Evolutionary conservation across 2,888 invertebrate species (phyloP), one percentile per base, ranked within the genome.

Genomic region (Caenorhabditis plicata): DNA sequence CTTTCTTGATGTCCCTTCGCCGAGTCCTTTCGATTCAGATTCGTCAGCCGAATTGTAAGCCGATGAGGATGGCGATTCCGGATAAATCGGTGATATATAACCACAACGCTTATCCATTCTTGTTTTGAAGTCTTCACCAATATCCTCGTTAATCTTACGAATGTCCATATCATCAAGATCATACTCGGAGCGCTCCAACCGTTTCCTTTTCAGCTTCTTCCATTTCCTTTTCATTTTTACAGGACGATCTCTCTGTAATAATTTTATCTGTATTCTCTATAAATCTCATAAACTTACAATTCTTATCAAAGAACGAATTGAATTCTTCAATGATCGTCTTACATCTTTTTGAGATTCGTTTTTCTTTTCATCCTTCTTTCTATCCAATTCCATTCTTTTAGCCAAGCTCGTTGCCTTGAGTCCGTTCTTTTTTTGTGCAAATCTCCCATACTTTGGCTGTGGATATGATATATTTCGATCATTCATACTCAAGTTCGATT

Each of bases 1-100:
- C 40, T 19, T n/a, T 15, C 25, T 31, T 1, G 51, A 58, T 11
- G 57, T 58, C 44, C 57, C 57, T 48, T 58, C 57, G 15, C 57
- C 57, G 2, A 58, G 40, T 31, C 47, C 57, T 22, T 22, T 44
- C 3, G 23, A 25, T 31, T 39, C 41, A 15, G 45, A 45, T 15
- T 58, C 40, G 15, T 40, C 39, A 19, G 11, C 39, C n/a, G 11
- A 17, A 17, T 39, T 25, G 25, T 23, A 20, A 23, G n/a, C 51
- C 51, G n/a, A 43, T 13, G 13, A 26, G 19, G 15, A 45, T 1
- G 43, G 20, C 9, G 57, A 23, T 1, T 26, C 3, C 4, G 13
- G n/a, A 29, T 51, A 51, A 11, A 51, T 20, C 3, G 51, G 48
- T 15, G 9, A 4, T 2, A 52, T 35, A 15, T 44, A 52, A 8